Evolutionary conservation across 2,888 invertebrate genomes (phyloP).

Genomic region (Galeopsomyia nigrocyanea): DNA sequence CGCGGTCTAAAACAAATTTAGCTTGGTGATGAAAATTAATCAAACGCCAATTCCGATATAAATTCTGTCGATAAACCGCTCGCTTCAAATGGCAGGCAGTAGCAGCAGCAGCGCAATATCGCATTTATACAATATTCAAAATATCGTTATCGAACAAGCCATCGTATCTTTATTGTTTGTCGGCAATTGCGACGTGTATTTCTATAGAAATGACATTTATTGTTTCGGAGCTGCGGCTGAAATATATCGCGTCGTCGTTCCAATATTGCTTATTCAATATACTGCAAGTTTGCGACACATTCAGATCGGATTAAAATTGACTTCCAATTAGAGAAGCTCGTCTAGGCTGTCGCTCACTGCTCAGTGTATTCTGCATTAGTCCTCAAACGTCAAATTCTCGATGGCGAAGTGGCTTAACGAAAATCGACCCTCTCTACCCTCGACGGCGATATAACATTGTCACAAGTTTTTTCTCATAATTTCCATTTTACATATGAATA

Average conservation of each 20-base stretch:
- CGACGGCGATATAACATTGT: neutral
- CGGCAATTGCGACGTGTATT: neutral
- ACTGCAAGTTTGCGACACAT: neutral
- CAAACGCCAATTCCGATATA: neutral
- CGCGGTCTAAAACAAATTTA: slow-evolving; percentile 18
- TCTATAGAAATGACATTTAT: neutral
- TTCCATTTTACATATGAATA: too few species aligned
- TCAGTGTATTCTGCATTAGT: slow-evolving; percentile 31
- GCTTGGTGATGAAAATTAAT: slow-evolving; percentile 31
- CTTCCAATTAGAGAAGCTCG: slow-evolving; percentile 17
- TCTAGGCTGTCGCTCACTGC: neutral
- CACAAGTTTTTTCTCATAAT: neutral
- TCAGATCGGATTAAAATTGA: slow-evolving; percentile 23
- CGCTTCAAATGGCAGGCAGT: slow-evolving; percentile 6
- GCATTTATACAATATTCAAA: slow-evolving; percentile 8
- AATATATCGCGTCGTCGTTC: too few species aligned
- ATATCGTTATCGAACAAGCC: neutral
- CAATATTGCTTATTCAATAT: neutral
- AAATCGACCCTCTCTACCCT: slow-evolving; percentile 17
- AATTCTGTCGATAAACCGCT: slow-evolving; percentile 27
- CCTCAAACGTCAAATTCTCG: slow-evolving; percentile 50
- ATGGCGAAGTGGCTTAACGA: neutral
- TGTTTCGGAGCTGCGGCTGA: neutral
- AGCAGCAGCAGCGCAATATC: too few species aligned
- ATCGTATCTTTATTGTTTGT: neutral